A percentile compares a stretch with the other conserved stretches of the same genome.
Evolutionary conservation across 2,888 invertebrate genomes (phyloP).

Genomic region (Chloroclysta siterata): DNA sequence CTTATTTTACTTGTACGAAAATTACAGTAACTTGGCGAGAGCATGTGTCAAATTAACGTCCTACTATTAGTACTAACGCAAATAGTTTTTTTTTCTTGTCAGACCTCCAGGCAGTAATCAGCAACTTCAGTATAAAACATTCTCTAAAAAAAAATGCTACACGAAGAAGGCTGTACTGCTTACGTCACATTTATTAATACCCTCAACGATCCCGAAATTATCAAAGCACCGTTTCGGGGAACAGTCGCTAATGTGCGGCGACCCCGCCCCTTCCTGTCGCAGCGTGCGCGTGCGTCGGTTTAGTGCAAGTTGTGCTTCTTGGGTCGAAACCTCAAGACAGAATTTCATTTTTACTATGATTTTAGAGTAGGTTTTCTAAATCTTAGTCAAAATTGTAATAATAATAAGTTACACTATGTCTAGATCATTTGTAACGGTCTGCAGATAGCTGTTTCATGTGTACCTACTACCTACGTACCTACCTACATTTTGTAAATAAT

Average conservation of each 20-base stretch:
- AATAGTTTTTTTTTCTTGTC: too few species aligned
- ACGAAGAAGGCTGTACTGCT: slow-evolving; percentile 25
- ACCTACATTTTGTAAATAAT: too few species aligned
- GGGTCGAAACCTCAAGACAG: not conserved
- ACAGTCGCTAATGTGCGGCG: slow-evolving; percentile 68
- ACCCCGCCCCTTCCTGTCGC: slow-evolving; percentile 79
- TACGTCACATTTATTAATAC: slow-evolving; percentile 39
- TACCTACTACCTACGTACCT: too few species aligned
- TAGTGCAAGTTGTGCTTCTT: slow-evolving; percentile 28
- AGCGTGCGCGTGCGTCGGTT: slow-evolving; percentile 43
- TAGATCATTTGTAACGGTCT: too few species aligned
- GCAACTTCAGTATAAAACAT: not conserved
- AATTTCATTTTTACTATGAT: too few species aligned
- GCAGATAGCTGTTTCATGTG: too few species aligned
- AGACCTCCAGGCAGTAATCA: too few species aligned
- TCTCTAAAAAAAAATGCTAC: not conserved
- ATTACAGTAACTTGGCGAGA: too few species aligned
- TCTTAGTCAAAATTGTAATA: not conserved
- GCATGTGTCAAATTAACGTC: too few species aligned
- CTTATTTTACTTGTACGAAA: too few species aligned
- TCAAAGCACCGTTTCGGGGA: slow-evolving; percentile 52
- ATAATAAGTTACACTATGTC: too few species aligned
- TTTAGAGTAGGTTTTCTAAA: not conserved
- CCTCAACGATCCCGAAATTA: slow-evolving; percentile 48
- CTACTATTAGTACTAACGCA: too few species aligned